Percentiles rank a stretch among this genome's conserved stretches.
These are phyloP conservation scores for Neodiprion lecontei DNA, from an alignment of 1,140 invertebrate genomes.

Conservation along the genomic window DNA sequence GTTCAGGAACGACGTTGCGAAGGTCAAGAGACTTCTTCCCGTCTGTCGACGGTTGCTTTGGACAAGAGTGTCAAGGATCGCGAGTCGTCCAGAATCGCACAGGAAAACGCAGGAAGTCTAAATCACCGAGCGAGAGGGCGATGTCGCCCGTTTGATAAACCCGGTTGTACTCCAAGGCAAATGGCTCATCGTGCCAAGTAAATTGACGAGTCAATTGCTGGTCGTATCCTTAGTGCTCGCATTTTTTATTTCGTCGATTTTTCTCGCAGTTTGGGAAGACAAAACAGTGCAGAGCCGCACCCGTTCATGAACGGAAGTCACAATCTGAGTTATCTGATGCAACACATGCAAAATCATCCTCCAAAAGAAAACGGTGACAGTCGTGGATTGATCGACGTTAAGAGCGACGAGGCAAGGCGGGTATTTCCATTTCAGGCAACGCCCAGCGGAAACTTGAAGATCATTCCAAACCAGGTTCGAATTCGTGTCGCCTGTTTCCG, in stretches of 20 bases:
- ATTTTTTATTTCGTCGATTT: not conserved
- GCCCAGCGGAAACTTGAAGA: conserved; percentile 72
- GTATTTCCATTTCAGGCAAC: conserved; percentile 70
- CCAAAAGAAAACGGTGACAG: conserved; percentile 28
- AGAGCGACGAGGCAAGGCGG: conserved; percentile 31
- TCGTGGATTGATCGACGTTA: conserved; percentile 13
- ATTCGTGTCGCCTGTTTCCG: conserved; percentile 7
- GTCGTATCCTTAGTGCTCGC: not conserved
- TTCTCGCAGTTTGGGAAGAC: not conserved
- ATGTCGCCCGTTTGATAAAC: conserved; percentile 15
- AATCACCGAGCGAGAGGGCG: conserved; percentile 10
- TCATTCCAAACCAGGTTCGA: conserved; percentile 69
- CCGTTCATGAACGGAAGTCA: not conserved
- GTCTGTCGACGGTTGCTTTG: conserved; percentile 18
- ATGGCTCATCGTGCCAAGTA: conserved; percentile 35
- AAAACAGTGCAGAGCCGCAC: not conserved
- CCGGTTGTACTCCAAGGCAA: conserved; percentile 16
- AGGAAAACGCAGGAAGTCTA: not conserved
- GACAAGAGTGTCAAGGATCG: not conserved
- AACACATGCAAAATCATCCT: conserved; percentile 39
- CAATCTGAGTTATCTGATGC: conserved; percentile 38
- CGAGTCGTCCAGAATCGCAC: not conserved
- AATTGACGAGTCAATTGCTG: not conserved
- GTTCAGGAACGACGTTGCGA: conserved; percentile 14
- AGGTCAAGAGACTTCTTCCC: conserved; percentile 15